These are phyloP conservation scores for Dicycla oo DNA, from an alignment of 2,888 invertebrate genomes.

Conservation along the genomic window DNA sequence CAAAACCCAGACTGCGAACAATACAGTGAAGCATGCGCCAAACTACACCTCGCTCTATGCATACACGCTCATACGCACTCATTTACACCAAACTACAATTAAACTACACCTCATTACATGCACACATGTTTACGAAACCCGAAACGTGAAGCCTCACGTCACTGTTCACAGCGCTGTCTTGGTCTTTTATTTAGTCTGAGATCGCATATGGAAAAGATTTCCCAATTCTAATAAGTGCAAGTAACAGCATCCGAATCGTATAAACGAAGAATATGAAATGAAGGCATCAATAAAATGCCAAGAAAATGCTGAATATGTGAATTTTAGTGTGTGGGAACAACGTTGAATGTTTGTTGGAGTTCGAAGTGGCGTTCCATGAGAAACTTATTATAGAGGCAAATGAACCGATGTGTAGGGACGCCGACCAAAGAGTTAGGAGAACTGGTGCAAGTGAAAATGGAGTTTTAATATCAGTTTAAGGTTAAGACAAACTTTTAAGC, in stretches of 20 bases:
- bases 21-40: too few relatives aligned
- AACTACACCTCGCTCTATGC: too few relatives aligned
- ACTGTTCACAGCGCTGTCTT: too few relatives aligned
- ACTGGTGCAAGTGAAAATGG: slow-evolving; percentile 27
- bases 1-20: too few relatives aligned
- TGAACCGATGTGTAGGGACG: slow-evolving; percentile 30
- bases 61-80: too few relatives aligned
- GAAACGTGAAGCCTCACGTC: too few relatives aligned
- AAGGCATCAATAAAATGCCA: slow-evolving; percentile 44
- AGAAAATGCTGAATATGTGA: slow-evolving; percentile 50
- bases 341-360: slow-evolving; percentile 20
- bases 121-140: too few relatives aligned
- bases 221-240: slow-evolving; percentile 34
- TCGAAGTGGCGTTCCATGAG: background rate
- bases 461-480: background rate
- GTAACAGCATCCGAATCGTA: slow-evolving; percentile 30
- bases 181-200: too few relatives aligned
- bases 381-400: slow-evolving; percentile 48
- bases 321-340: slow-evolving; percentile 46
- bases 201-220: slow-evolving; percentile 6
- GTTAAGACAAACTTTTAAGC: too few relatives aligned
- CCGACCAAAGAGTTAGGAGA: slow-evolving; percentile 1
- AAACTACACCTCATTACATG: too few relatives aligned
- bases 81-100: too few relatives aligned
- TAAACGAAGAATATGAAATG: slow-evolving; percentile 48